Conservation (phyloP, 2,113 vertebrate species). For the Chaetodon auriga region DNA sequence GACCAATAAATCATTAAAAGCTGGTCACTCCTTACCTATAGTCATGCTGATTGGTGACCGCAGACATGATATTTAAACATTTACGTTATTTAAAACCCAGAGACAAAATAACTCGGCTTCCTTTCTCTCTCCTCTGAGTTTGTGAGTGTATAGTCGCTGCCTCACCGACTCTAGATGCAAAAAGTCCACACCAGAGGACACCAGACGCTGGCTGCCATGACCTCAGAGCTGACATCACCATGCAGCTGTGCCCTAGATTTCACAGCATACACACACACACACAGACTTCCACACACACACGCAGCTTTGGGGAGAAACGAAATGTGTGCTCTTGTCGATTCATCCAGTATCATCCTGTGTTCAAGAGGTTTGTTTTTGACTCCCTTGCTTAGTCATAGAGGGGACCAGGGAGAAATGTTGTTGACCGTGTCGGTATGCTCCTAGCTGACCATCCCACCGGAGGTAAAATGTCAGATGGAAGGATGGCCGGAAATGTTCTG, state of each 20-base stretch:
- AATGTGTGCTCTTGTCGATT: slow-evolving; percentile 5
- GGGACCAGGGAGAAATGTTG: slow-evolving; percentile 25
- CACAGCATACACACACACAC: slow-evolving; percentile 16
- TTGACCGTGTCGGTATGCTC: slow-evolving; percentile 58
- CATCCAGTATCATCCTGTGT: slow-evolving; percentile 15
- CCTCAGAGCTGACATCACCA: slow-evolving; percentile 72
- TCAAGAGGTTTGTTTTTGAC: slow-evolving; percentile 40
- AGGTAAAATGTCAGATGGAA: slow-evolving; percentile 47
- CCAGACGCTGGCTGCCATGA: slow-evolving; percentile 59
- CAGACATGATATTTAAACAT: no score
- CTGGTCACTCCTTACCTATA: slow-evolving; percentile 16
- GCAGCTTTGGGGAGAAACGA: slow-evolving; percentile 2
- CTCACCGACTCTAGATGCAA: slow-evolving; percentile 1
- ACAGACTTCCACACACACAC: slow-evolving; percentile 16
- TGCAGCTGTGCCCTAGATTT: slow-evolving; percentile 73
- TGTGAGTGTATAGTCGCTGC: slow-evolving; percentile 6
- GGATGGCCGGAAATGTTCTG: slow-evolving; percentile 36
- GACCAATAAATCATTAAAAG: slow-evolving; percentile 39
- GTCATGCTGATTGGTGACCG: slow-evolving; percentile 34
- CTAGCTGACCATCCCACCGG: slow-evolving; percentile 19
- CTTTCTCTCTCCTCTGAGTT: slow-evolving; percentile 5
- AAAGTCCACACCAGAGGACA: slow-evolving; percentile 39
- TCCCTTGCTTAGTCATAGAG: slow-evolving; percentile 6
- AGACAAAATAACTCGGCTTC: slow-evolving; percentile 25
- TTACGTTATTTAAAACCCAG: neutral